Base-by-base conservation (phyloP, 2,888 invertebrate species). In the Suillia variegata region DNA sequence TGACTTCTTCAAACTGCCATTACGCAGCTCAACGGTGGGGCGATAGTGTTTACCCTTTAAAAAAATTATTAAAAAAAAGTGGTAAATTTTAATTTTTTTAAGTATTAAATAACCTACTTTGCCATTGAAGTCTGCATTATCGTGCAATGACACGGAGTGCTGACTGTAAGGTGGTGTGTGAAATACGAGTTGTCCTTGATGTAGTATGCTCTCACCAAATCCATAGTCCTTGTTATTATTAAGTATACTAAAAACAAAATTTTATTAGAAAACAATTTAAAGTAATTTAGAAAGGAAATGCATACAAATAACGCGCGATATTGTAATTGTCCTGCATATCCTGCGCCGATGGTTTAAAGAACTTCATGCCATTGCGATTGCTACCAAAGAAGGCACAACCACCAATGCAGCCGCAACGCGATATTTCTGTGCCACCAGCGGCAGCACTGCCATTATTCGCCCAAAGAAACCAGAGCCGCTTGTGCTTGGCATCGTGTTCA, bases 391-490 rank as follows among this genome's bases (percentile, higher is more conserved):
- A 99, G 12, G 86, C 86, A 76, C 96, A 97, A 0, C 97, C 97
- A 2, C 98, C 98, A 26, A 92, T 91, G 79, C 98, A 99, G 0
- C 98, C 98, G 79, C 98, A 99, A 68, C 91, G 92, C 0, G 87
- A 84, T 67, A 88, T 88, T 2, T 87, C 85, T 18, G 77, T 75
- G 68, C 90, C 89, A 17, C 85, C 84, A 45, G 66, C 70, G 18
- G 74, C 57, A 1, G 73, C 74, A 31, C 58, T 68, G 31, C 65
- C 73, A 60, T 78, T 79, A 17, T 71, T 71, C 0, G 92, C 89
- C 98, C 98, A 98, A 22, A 99, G 82, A 78, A 99, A 98, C 94
- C 96, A 96, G 33, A 99, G 83, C 59, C 96, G 87, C 76, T 93
- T 93, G 0, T 89, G 89, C 68, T 89, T 87, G 20, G 89, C 89